A percentile compares a stretch with the other conserved stretches of the same genome.
Conservation (phyloP, 2,113 vertebrate species). For the Podilymbus podiceps region DNA sequence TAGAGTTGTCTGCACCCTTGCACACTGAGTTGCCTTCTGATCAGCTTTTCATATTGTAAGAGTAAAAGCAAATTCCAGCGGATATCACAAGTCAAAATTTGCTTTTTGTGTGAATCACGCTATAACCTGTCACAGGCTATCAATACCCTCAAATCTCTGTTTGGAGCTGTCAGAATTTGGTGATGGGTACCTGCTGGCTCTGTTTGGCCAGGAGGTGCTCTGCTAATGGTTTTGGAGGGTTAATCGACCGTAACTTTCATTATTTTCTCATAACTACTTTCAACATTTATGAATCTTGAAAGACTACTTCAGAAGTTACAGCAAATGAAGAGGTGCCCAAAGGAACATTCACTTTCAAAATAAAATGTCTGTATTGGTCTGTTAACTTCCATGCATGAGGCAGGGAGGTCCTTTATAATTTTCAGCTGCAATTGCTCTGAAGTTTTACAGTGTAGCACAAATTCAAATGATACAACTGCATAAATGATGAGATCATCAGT, state of each 20-base stretch:
- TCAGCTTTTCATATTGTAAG: neutral
- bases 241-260: neutral
- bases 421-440: neutral
- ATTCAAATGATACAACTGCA: neutral
- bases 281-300: neutral
- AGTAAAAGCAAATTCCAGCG: neutral
- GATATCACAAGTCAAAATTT: neutral
- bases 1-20: neutral
- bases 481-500: rapidly evolving
- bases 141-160: neutral
- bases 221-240: neutral
- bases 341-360: neutral
- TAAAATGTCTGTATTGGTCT: neutral
- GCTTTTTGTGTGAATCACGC: neutral
- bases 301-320: neutral
- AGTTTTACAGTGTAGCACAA: neutral
- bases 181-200: neutral
- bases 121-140: neutral
- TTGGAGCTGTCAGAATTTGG: neutral
- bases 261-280: neutral
- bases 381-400: neutral
- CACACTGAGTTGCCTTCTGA: neutral
- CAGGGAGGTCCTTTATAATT: neutral
- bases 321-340: neutral
- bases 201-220: neutral